Evolutionary conservation across 2,888 invertebrate genomes (phyloP), one percentile per base, ranked within the genome.

Genomic region (Zelleria hepariella): DNA sequence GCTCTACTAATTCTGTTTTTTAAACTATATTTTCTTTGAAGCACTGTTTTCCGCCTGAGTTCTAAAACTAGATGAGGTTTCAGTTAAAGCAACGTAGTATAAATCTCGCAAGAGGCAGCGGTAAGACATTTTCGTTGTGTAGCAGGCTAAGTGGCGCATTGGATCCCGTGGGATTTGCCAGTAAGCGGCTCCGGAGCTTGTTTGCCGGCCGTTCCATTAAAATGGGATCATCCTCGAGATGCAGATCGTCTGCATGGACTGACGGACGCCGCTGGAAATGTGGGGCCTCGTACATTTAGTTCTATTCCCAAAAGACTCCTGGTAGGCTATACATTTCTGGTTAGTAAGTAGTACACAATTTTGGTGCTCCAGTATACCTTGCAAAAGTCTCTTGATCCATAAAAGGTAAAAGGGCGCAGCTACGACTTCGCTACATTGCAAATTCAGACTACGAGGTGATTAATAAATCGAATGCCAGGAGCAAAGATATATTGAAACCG

Each of bases 161-260:
- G 82, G 82, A 84, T 85, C 80, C 75, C 75, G 68, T 74, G 73
- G 86, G 86, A 86, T 88, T 88, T 87, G 75, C 77, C 78, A 71
- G 83, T 84, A 86, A 86, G 87, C 87, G 79, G 81, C 80, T 80
- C 77, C 66, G 75, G 77, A 83, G 85, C 85, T 82, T 87, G 86
- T 87, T 87, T 87, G 86, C 87, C 82, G 80, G 82, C 84, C 82
- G 85, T 82, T 88, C 87, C 86, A 88, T 88, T 88, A 88, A 88
- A 88, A 87, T 86, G 76, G 88, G 88, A 87, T 88, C 88, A 87
- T 82, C 62, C 58, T 72, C 72, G 73, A 78, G 83, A 87, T 87
- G 87, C 86, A 88, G 85, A 88, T 87, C 82, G 82, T 77, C 26
- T 27, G 58, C 48, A 54, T 26, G 54, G 54, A 54, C 25, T 32